Evolutionary conservation across 1,140 invertebrate genomes (phyloP), one percentile per base, ranked within the genome.

Genomic region (Scaptomyza hsui): DNA sequence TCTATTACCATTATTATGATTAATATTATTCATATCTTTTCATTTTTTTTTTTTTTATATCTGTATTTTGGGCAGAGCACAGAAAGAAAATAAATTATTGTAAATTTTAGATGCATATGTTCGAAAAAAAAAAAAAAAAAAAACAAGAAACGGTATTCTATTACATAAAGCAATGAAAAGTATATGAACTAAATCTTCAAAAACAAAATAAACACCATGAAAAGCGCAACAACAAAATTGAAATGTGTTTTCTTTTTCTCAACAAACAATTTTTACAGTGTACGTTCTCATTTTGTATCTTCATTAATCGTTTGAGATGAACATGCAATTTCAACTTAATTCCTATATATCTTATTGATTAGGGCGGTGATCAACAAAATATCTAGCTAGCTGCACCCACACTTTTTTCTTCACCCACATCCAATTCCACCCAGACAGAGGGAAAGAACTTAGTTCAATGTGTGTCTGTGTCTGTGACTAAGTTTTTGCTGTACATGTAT

Each of bases 91-190:
- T 4, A 5, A 57, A 51, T 39, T 55, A 44, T 70, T 74, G 72
- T 70, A 70, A 53, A 74, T 74, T 63, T 37, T 74, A 70, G 65
- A 59, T 69, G 69, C 56, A 68, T 62, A 69, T 61, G 49, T 65
- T 67, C 59, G 60, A 72, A 41, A 53, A 48, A 53, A 26, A 32
- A 48, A 56, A 44, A 56, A 15, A 41, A 44, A 53, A 56, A 24
- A 48, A 32, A 41, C 15, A 42, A 65, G 57, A 51, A 53, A 37
- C 18, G 62, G 59, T 65, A 72, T 67, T 65, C 45, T 72, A 60
- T 68, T 68, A 48, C 16, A 56, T 56, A 55, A 63, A 67, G 12
- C 55, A 72, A 55, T 45, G 16, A 49, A 57, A 71, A 60, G 15
- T 44, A 64, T 64, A 57, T 56, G 37, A 49, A 65, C 45, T 37